Percentiles rank a stretch among this genome's conserved stretches.
phyloP scores from a whole-genome alignment of 2,888 invertebrate genomes.

The Hyalella azteca region DNA sequence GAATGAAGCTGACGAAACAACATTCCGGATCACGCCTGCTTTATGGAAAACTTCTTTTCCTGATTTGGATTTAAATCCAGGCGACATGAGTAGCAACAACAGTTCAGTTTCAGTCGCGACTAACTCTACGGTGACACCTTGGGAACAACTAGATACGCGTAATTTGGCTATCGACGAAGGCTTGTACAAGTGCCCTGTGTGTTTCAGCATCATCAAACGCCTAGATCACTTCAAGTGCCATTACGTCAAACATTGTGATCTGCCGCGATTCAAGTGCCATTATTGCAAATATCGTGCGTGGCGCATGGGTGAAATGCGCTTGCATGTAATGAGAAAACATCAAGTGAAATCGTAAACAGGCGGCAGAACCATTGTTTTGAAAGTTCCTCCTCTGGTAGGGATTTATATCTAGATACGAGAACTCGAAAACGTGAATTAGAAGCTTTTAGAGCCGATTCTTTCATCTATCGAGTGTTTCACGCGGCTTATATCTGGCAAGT shows the following conservation, averaged over 20 bases:
- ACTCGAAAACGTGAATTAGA: too few relatives aligned
- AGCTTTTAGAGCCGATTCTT: too few relatives aligned
- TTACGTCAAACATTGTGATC: neutral
- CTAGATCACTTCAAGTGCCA: conserved; percentile 9
- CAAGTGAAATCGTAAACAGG: neutral
- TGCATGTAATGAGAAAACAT: neutral
- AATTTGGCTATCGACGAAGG: neutral
- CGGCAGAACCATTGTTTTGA: too few relatives aligned
- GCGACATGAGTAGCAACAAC: too few relatives aligned
- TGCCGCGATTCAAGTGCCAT: neutral
- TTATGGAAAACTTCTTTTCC: too few relatives aligned
- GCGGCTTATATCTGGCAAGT: too few relatives aligned
- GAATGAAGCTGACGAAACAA: too few relatives aligned
- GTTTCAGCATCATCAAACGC: neutral
- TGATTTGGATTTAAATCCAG: too few relatives aligned
- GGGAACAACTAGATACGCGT: neutral
- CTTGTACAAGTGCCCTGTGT: neutral
- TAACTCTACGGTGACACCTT: neutral
- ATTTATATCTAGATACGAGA: too few relatives aligned
- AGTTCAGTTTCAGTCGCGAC: neutral
- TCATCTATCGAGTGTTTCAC: too few relatives aligned
- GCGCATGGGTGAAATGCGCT: neutral
- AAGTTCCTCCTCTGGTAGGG: too few relatives aligned
- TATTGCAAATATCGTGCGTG: neutral
- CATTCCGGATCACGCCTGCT: too few relatives aligned